These are phyloP conservation scores for Chondrosia reniformis DNA, from an alignment of 37 sponge, comb jelly and placozoan species.

Conservation along the genomic window DNA sequence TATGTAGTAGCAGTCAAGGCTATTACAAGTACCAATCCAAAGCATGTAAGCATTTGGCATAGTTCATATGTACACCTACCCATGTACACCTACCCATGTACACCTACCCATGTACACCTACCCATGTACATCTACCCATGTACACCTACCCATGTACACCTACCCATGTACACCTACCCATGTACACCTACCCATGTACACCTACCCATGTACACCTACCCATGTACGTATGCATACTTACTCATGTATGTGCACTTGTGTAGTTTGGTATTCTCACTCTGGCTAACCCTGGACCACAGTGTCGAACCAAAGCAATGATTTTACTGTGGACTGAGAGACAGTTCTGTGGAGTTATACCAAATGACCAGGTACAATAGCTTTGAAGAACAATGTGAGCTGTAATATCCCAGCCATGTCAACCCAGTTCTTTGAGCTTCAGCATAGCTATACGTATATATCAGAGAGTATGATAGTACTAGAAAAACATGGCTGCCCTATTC, in stretches of 20 bases:
- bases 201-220: not conserved
- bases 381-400: no score
- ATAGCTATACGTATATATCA: no score
- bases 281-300: not conserved
- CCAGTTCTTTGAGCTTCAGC: no score
- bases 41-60: not conserved
- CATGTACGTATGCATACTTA: not conserved
- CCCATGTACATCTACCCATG: not conserved
- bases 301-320: conserved; percentile 10
- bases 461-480: no score
- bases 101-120: not conserved
- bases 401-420: no score
- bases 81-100: not conserved
- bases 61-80: not conserved
- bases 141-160: not conserved
- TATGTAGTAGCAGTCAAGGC: conserved; percentile 7
- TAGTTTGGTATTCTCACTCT: conserved; percentile 17
- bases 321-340: conserved; percentile 15
- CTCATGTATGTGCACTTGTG: not conserved
- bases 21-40: conserved; percentile 4
- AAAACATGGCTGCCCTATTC: no score
- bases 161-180: not conserved
- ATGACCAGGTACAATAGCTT: not conserved
- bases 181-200: not conserved
- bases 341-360: conserved; percentile 22